Conservation (phyloP, 2,888 invertebrate species). For the Labia minor region DNA sequence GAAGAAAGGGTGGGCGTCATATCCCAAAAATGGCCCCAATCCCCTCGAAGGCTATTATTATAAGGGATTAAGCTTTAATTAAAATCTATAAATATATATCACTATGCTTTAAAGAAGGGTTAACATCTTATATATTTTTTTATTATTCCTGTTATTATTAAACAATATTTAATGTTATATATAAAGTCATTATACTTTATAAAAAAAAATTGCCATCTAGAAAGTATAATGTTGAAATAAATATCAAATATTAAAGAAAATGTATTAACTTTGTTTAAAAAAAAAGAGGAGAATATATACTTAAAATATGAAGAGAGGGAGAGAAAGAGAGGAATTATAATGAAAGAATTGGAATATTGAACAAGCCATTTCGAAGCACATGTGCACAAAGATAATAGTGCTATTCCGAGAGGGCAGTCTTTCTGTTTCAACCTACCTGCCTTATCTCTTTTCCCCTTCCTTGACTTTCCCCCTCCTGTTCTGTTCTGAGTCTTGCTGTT, state of each 20-base stretch:
- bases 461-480: too few species aligned
- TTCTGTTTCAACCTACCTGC: too few species aligned
- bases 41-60: neutral
- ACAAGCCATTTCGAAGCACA: too few species aligned
- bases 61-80: neutral
- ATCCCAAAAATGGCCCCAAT: neutral
- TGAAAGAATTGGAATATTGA: too few species aligned
- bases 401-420: too few species aligned
- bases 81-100: constrained; percentile 13
- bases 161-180: neutral
- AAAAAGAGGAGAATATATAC: too few species aligned
- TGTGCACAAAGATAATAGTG: too few species aligned
- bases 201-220: neutral
- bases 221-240: neutral
- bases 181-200: constrained; percentile 1
- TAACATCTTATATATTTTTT: neutral
- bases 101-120: neutral
- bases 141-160: neutral
- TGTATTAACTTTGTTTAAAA: too few species aligned
- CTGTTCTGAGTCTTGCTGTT: too few species aligned
- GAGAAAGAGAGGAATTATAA: too few species aligned
- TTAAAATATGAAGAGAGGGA: too few species aligned
- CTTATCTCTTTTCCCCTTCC: too few species aligned
- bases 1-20: neutral
- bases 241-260: neutral